Evolutionary conservation across 35 echinoderm and acorn worm species (phyloP).

Genomic region (Diadema setosum): DNA sequence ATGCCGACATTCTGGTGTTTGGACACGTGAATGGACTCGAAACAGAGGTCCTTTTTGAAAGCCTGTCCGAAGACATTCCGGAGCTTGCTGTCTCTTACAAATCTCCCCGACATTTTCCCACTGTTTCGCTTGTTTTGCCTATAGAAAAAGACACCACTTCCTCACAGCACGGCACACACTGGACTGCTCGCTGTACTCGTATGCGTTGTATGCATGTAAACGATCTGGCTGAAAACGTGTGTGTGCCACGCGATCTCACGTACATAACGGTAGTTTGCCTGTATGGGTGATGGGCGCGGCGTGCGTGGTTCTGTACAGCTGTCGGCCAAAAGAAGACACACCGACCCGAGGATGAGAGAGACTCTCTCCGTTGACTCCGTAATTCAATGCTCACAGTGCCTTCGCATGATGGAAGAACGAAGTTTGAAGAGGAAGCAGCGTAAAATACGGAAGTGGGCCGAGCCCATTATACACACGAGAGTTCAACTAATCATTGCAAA

Average conservation of each 20-base stretch:
- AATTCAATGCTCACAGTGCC: neutral
- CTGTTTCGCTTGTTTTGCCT: neutral
- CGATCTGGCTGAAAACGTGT: neutral
- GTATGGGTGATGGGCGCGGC: no score
- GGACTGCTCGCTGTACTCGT: neutral
- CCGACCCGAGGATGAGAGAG: neutral
- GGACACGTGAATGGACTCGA: slow-evolving; percentile 47
- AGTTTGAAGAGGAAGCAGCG: neutral
- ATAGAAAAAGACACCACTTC: neutral
- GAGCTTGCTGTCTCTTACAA: slow-evolving; percentile 61
- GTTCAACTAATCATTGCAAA: no score
- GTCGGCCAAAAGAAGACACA: neutral
- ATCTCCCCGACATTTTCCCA: slow-evolving; percentile 22
- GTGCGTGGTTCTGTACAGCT: no score
- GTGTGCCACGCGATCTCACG: no score
- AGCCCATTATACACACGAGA: no score
- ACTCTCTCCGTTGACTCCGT: neutral
- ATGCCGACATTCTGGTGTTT: neutral
- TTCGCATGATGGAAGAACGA: no score
- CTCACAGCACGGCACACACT: neutral
- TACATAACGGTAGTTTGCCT: no score
- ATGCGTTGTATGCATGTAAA: neutral
- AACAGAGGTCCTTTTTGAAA: slow-evolving; percentile 41
- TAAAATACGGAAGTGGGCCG: neutral
- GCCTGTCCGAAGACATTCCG: slow-evolving; percentile 59